phyloP scores from a whole-genome alignment of 1,140 invertebrate genomes.

The Lysiphlebus fabarum region DNA sequence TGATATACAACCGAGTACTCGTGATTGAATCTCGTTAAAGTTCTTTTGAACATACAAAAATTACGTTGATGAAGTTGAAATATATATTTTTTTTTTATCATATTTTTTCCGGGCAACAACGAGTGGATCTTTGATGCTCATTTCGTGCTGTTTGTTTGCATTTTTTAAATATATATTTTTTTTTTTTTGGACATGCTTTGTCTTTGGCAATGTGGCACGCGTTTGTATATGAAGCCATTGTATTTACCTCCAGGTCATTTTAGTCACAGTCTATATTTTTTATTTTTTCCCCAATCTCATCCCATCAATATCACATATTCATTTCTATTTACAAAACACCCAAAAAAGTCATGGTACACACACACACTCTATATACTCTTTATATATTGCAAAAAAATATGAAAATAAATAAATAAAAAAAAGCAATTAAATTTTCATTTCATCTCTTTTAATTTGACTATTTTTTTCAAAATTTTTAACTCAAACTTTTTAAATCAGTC shows the following conservation, averaged over 20 bases:
- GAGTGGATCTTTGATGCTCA: constrained; percentile 14
- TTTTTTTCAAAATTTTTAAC: too few relatives aligned
- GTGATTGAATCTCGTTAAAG: constrained; percentile 14
- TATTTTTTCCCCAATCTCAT: background rate
- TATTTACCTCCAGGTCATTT: constrained; percentile 12
- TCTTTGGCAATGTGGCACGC: constrained; percentile 7
- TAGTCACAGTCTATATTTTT: background rate
- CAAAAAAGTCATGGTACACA: too few relatives aligned
- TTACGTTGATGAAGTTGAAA: constrained; percentile 14
- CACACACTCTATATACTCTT: too few relatives aligned
- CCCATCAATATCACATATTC: constrained; percentile 12
- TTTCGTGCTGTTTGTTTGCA: background rate
- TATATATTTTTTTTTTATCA: constrained; percentile 3
- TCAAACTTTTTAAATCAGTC: too few relatives aligned
- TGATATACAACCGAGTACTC: constrained; percentile 2
- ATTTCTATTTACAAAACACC: too few relatives aligned
- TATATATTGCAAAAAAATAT: too few relatives aligned
- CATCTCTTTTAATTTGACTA: too few relatives aligned
- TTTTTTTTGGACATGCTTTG: background rate
- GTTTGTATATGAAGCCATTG: constrained; percentile 14
- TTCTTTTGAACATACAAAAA: constrained; percentile 11
- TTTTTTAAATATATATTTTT: background rate
- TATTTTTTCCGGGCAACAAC: constrained; percentile 15
- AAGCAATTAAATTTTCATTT: too few relatives aligned
- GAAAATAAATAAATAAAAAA: too few relatives aligned